These are phyloP conservation scores for Heloderma charlesbogerti DNA, from an alignment of 2,113 vertebrate species.

Conservation along the genomic window DNA sequence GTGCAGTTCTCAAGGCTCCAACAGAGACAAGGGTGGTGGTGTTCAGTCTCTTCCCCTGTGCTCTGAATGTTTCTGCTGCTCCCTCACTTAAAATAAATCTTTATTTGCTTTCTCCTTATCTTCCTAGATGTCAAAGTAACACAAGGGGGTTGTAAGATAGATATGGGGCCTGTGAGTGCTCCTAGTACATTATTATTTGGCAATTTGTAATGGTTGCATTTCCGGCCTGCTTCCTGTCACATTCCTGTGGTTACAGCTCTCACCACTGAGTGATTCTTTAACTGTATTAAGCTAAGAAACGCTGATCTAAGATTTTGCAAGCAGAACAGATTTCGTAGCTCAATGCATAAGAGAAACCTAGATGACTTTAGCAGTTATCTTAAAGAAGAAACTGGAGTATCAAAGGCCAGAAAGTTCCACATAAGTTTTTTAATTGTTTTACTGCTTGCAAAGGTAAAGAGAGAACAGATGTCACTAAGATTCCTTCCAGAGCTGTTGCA, in stretches of 20 bases:
- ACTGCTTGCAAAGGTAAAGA: neutral
- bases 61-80: too few species aligned
- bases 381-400: neutral
- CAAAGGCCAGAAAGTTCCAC: neutral
- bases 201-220: neutral
- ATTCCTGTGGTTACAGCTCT: constrained; percentile 1
- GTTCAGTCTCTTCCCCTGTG: too few species aligned
- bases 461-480: neutral
- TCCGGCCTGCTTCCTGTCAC: neutral
- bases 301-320: neutral
- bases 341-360: neutral
- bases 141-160: neutral
- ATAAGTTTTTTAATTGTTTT: neutral
- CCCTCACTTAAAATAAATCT: neutral
- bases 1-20: too few species aligned
- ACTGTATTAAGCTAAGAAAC: constrained; percentile 17
- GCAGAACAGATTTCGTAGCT: neutral
- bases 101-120: neutral
- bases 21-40: too few species aligned
- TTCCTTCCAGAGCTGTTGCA: constrained; percentile 52
- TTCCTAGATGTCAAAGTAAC: neutral
- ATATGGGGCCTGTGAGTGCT: neutral
- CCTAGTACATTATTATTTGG: neutral
- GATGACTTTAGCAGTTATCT: neutral
- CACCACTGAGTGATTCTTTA: constrained; percentile 1